Percentiles rank a stretch among this genome's conserved stretches.
Conservation (phyloP, 2,888 invertebrate species). For the Tetramorium bicarinatum region DNA sequence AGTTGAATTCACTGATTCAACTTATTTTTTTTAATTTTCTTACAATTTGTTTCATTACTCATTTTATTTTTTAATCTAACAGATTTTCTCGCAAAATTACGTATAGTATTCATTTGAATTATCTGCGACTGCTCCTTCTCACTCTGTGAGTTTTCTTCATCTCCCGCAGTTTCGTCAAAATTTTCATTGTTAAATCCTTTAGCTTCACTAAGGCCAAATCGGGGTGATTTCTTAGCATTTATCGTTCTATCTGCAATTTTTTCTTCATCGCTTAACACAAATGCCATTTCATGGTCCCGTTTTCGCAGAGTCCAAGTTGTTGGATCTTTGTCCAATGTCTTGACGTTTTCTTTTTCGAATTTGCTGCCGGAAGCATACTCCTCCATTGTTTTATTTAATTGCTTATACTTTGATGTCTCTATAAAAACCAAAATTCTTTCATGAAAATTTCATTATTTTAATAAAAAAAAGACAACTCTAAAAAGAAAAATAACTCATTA, state of each 20-base stretch:
- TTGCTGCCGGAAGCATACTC: background rate
- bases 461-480: background rate
- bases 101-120: constrained; percentile 9
- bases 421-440: constrained; percentile 43
- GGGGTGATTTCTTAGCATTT: constrained; percentile 48
- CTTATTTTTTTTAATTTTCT: constrained; percentile 3
- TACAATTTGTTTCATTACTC: background rate
- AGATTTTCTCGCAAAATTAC: constrained; percentile 22
- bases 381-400: constrained; percentile 8
- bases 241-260: background rate
- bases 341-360: constrained; percentile 67
- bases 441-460: background rate
- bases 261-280: constrained; percentile 50
- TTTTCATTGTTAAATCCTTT: constrained; percentile 55
- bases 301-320: constrained; percentile 53
- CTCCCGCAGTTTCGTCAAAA: background rate
- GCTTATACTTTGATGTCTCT: constrained; percentile 45
- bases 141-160: constrained; percentile 22
- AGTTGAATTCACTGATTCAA: constrained; percentile 13
- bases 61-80: constrained; percentile 45
- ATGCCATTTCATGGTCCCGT: constrained; percentile 51
- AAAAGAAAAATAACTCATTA: background rate
- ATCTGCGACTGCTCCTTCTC: constrained; percentile 3
- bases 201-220: constrained; percentile 28
- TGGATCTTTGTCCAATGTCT: constrained; percentile 31